A percentile compares a stretch with the other conserved stretches of the same genome.
Conservation (phyloP, 1,140 invertebrate species). For the Pseudachorutes palmiensis region DNA sequence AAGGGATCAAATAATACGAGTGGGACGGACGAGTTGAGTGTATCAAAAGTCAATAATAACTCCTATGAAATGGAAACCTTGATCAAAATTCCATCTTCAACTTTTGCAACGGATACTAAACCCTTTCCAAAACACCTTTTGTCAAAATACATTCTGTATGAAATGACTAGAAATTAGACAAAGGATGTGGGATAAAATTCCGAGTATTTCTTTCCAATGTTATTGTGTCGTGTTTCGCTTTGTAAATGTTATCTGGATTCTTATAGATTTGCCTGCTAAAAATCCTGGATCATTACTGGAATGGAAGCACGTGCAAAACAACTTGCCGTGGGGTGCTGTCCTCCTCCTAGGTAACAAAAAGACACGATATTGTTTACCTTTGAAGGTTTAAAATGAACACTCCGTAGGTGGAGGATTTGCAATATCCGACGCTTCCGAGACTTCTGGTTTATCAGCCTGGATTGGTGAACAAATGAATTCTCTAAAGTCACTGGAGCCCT, state of each 20-base stretch:
- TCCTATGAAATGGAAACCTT: too few relatives aligned
- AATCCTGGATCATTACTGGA: constrained; percentile 52
- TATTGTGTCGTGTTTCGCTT: not conserved
- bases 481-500: constrained; percentile 33
- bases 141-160: too few relatives aligned
- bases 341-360: constrained; percentile 21
- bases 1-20: too few relatives aligned
- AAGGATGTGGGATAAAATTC: too few relatives aligned
- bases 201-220: too few relatives aligned
- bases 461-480: constrained; percentile 54
- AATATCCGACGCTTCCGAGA: constrained; percentile 63
- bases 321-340: constrained; percentile 63
- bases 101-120: too few relatives aligned
- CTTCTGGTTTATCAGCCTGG: constrained; percentile 58
- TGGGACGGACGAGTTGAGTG: too few relatives aligned
- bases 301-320: constrained; percentile 68
- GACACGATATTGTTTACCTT: too few relatives aligned
- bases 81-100: too few relatives aligned
- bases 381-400: not conserved
- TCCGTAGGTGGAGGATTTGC: constrained; percentile 23
- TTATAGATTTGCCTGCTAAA: not conserved
- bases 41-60: too few relatives aligned
- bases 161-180: too few relatives aligned
- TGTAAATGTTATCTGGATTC: not conserved
- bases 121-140: too few relatives aligned